Percentiles rank a stretch among this genome's conserved stretches.
Conservation (phyloP, 2,888 invertebrate species). For the Myopa testacea region DNA sequence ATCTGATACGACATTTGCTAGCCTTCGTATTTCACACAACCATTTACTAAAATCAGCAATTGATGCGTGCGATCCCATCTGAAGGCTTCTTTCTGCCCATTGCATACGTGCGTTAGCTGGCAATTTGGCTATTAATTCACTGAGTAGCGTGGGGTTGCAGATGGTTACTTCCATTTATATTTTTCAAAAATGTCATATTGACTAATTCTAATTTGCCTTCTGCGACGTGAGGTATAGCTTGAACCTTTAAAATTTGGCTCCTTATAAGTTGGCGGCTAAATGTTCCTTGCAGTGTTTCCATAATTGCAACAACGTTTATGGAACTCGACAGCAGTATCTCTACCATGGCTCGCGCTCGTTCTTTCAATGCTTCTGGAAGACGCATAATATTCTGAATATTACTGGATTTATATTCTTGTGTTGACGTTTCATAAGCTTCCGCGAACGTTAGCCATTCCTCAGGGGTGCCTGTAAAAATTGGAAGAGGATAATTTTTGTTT, state of each 20-base stretch:
- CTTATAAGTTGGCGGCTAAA: conserved; percentile 19
- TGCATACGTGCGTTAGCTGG: conserved; percentile 35
- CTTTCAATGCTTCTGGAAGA: too few species aligned
- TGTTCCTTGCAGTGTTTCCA: neutral
- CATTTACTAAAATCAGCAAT: conserved; percentile 32
- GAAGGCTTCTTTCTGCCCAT: conserved; percentile 38
- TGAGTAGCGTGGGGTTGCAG: conserved; percentile 37
- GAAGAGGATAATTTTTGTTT: too few species aligned
- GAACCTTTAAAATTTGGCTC: conserved; percentile 22
- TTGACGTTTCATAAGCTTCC: too few species aligned
- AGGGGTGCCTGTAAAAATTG: too few species aligned
- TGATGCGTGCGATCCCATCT: neutral
- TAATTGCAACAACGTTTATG: conserved; percentile 1
- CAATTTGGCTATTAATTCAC: conserved; percentile 40
- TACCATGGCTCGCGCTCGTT: too few species aligned
- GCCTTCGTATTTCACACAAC: conserved; percentile 5
- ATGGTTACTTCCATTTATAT: conserved; percentile 36
- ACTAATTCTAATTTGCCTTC: conserved; percentile 6
- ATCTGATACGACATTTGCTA: too few species aligned
- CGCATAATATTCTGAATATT: too few species aligned
- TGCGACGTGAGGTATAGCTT: neutral
- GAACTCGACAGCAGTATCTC: conserved; percentile 23
- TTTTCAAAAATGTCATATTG: conserved; percentile 28
- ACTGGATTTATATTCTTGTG: too few species aligned
- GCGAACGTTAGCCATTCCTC: too few species aligned